Base-by-base conservation (phyloP, 2,888 invertebrate species). In the Yponomeuta plumbellus region DNA sequence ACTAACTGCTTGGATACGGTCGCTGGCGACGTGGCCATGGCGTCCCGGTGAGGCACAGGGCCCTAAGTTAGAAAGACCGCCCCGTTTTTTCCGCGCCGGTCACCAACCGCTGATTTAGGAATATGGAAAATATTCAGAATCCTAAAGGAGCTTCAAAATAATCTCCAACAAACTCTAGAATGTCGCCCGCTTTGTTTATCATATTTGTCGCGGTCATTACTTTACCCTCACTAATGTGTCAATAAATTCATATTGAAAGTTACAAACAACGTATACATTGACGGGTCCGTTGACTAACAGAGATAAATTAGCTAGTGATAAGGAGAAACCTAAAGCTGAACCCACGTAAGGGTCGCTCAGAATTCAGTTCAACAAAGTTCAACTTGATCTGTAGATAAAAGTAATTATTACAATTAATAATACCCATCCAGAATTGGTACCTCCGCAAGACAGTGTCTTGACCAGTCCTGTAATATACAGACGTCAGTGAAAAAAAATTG, bases 141-240 rank as follows among this genome's bases (percentile, higher is more conserved):
- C 4, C 34, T 2, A 34, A 34, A 34, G 34, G 8, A 34, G 34
- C 34, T 6, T 26, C 10, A 61, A 63, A 13, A 63, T 44, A 52
- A 44, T 63, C 63, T 63, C 13, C 11, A 63, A 22, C 63, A 22
- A 52, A 63, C 40, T 39, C 39, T 63, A 21, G 40, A 23, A 23
- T 34, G 26, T n/a, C n/a, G 23, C 34, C 71, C 71, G 72, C 75
- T 67, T 70, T 70, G 64, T 73, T 79, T 83, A 80, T 82, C 80
- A 69, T 70, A 68, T 70, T 68, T 13, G 13, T n/a, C 68, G 75
- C 79, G 81, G 81, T 81, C 81, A 80, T 80, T 83, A 80, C 80
- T 79, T 79, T 75, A 26, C 26, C 26, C 26, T 26, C 26, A 26
- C 26, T 26, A 4, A 5, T 34, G 34, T 34, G 34, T 34, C 34